Evolutionary conservation across 2,888 invertebrate species (phyloP).

Genomic region (Metellina segmentata): DNA sequence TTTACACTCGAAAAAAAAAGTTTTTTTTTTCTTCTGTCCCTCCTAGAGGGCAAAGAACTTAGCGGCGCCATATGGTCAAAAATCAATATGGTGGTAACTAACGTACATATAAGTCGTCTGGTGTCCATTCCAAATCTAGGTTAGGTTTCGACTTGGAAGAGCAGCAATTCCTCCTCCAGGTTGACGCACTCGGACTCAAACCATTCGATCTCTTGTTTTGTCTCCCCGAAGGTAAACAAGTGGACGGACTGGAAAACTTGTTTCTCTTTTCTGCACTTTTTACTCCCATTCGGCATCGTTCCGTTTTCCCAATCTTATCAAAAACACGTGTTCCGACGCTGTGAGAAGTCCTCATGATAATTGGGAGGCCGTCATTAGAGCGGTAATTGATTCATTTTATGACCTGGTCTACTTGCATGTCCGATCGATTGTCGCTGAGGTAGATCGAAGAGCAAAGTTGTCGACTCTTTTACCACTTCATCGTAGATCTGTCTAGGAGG

Average conservation of each 20-base stretch:
- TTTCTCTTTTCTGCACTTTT: neutral
- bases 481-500: constrained; percentile 13
- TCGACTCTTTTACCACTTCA: neutral
- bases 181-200: constrained; percentile 33
- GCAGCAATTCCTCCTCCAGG: constrained; percentile 7
- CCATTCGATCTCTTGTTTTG: constrained; percentile 17
- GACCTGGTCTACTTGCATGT: constrained; percentile 64
- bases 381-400: constrained; percentile 60
- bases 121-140: constrained; percentile 49
- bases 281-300: constrained; percentile 14
- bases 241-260: constrained; percentile 2
- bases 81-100: constrained; percentile 3
- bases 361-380: constrained; percentile 56
- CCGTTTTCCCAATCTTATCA: constrained; percentile 35
- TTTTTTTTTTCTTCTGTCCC: neutral
- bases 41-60: constrained; percentile 32
- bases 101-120: neutral
- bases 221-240: constrained; percentile 60
- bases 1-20: neutral
- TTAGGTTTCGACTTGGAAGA: constrained; percentile 29
- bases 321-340: constrained; percentile 58
- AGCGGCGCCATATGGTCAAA: neutral
- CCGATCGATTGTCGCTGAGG: constrained; percentile 25
- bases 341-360: constrained; percentile 35
- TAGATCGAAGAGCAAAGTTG: constrained; percentile 12